Base-by-base conservation (phyloP, 2,888 invertebrate genomes). In the Ectemnius lituratus region DNA sequence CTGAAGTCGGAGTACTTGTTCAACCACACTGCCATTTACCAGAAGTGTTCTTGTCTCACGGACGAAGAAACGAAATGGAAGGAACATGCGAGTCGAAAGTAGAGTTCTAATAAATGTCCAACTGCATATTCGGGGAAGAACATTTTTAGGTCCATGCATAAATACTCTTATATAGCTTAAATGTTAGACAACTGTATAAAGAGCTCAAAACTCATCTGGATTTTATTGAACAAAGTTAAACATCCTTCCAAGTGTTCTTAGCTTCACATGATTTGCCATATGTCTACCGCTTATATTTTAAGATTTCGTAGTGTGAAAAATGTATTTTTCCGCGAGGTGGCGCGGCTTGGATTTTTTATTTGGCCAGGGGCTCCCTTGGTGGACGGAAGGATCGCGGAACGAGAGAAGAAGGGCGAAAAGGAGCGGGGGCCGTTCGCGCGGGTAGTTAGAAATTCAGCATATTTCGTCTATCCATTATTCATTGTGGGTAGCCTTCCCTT, bases 401-500 rank as follows among this genome's bases (percentile, higher is more conserved):
- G 70, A 77, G 73, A 71, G 62, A 63, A 58, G 27, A 65, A 57
- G 76, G 79, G 66, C 18, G 74, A 52, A 52, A 52, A 52, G 16
- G 47, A 47, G 47, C 23, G 23, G 23, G 23, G 52, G 52, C 52
- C 16, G 52, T 13, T 16, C 52, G 52, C 52, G n/a, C 52, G 52
- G 75, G 81, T 77, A 81, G 80, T 84, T 82, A 78, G 81, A 86
- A 84, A 85, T 87, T 87, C 87, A 87, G 85, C 85, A 84, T 87
- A 87, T 87, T 87, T 87, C 83, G 83, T 83, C 84, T 84, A 87
- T 85, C 85, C 85, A 87, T 87, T 87, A 87, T 87, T 87, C 87
- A 87, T 87, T 84, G 84, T 81, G 85, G 85, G 82, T 82, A 83
- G 81, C 75, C 83, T 80, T 83, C 83, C 79, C 85, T 85, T 85